These are phyloP conservation scores for Drosophila formosana DNA, from an alignment of 2,888 invertebrate species.

Conservation along the genomic window DNA sequence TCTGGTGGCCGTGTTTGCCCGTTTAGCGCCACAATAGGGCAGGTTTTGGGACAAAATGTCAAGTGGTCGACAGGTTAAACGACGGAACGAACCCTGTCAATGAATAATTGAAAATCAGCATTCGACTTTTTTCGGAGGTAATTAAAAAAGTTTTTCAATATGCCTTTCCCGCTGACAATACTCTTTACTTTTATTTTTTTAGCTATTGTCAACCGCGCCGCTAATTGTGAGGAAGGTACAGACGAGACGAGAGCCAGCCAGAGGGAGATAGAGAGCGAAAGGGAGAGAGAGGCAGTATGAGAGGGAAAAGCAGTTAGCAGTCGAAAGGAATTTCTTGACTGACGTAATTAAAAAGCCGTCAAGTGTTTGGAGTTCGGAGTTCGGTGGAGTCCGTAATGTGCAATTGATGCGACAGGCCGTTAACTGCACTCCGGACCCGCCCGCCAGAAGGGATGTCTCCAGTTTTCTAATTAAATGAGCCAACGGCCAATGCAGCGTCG, in stretches of 20 bases:
- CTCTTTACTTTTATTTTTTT: slow-evolving; percentile 41
- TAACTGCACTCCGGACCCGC: slow-evolving; percentile 56
- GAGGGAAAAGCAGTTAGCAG: slow-evolving; percentile 7
- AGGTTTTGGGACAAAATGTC: slow-evolving; percentile 48
- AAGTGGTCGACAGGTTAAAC: slow-evolving; percentile 71
- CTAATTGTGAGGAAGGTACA: slow-evolving; percentile 47
- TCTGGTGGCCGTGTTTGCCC: not conserved
- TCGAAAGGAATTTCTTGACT: slow-evolving; percentile 48
- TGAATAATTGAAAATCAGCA: slow-evolving; percentile 72
- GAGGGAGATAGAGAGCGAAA: slow-evolving; percentile 6
- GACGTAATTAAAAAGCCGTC: slow-evolving; percentile 79
- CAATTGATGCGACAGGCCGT: slow-evolving; percentile 74
- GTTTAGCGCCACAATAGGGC: not conserved
- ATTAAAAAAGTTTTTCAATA: slow-evolving; percentile 76
- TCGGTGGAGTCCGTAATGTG: slow-evolving; percentile 63
- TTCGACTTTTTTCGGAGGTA: slow-evolving; percentile 54
- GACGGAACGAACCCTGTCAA: slow-evolving; percentile 60
- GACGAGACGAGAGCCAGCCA: not conserved
- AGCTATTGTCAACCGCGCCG: slow-evolving; percentile 46
- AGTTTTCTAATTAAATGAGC: slow-evolving; percentile 77
- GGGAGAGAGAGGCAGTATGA: not conserved
- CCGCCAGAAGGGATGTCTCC: slow-evolving; percentile 34
- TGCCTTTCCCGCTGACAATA: slow-evolving; percentile 50
- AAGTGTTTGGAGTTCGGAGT: slow-evolving; percentile 44
- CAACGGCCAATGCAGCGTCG: slow-evolving; percentile 66